Evolutionary conservation across 2,888 invertebrate genomes (phyloP).

Genomic region (Leucophora obtusa): DNA sequence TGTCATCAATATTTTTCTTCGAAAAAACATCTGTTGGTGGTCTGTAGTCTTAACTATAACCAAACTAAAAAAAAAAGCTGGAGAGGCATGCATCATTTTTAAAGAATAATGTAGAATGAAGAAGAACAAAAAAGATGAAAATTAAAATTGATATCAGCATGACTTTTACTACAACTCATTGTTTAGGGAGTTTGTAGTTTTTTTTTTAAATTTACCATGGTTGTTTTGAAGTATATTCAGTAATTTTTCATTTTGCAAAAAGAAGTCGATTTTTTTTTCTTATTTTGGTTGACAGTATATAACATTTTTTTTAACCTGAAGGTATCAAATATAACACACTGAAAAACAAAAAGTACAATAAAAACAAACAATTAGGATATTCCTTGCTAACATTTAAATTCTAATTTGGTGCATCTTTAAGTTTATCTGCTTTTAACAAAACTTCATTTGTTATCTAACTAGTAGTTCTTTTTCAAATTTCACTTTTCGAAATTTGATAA

Average conservation of each 20-base stretch:
- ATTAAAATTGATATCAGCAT: constrained; percentile 50
- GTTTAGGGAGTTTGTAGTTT: constrained; percentile 20
- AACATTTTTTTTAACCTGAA: constrained; percentile 51
- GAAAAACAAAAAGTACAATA: constrained; percentile 14
- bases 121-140: constrained; percentile 13
- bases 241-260: constrained; percentile 37
- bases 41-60: constrained; percentile 20
- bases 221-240: constrained; percentile 3
- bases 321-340: constrained; percentile 49
- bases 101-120: neutral
- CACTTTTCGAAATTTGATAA: too few species aligned
- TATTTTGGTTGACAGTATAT: constrained; percentile 18
- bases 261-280: neutral
- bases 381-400: neutral
- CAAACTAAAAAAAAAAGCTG: constrained; percentile 2
- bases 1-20: constrained; percentile 45
- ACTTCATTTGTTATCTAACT: too few species aligned
- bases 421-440: too few species aligned
- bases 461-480: too few species aligned
- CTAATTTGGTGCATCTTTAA: too few species aligned
- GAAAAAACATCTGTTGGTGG: constrained; percentile 51
- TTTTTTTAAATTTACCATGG: neutral
- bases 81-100: constrained; percentile 7
- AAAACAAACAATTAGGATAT: constrained; percentile 1
- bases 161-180: constrained; percentile 36